Conservation (phyloP, 2,888 invertebrate genomes). For the Neuroscelio doddi region DNA sequence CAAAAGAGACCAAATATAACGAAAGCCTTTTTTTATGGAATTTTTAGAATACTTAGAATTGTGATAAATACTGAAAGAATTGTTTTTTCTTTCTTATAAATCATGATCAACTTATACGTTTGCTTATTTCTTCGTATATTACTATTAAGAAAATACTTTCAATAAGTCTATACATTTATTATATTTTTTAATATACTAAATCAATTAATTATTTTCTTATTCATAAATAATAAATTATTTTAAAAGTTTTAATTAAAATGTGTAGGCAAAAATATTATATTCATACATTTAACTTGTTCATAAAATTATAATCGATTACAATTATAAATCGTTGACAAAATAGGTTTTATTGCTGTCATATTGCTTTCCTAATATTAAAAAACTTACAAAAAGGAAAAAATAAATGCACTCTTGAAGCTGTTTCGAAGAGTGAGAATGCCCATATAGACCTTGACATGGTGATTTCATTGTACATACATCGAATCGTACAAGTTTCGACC, state of each 20-base stretch:
- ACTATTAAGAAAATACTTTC: too few relatives aligned
- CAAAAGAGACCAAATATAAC: not conserved
- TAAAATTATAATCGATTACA: too few relatives aligned
- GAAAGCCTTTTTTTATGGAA: not conserved
- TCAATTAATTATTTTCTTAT: too few relatives aligned
- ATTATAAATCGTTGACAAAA: conserved; percentile 25
- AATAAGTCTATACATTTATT: too few relatives aligned
- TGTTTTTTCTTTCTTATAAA: too few relatives aligned
- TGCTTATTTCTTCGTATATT: too few relatives aligned
- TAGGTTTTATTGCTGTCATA: conserved; percentile 24
- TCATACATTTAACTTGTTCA: too few relatives aligned
- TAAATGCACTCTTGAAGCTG: conserved; percentile 9
- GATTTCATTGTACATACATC: conserved; percentile 56
- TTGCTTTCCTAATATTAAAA: conserved; percentile 30
- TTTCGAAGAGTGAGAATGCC: conserved; percentile 45
- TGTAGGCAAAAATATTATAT: too few relatives aligned
- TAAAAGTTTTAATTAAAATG: too few relatives aligned
- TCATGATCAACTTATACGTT: too few relatives aligned
- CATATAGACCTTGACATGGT: conserved; percentile 59
- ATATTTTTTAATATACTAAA: too few relatives aligned
- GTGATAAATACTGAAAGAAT: not conserved
- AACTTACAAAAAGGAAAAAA: conserved; percentile 21
- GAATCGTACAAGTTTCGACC: conserved; percentile 54
- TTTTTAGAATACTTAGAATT: not conserved
- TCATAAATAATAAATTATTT: too few relatives aligned